These are phyloP conservation scores for Cladopsammia gracilis DNA, from an alignment of 64 coral and sea anemone species.

Conservation along the genomic window DNA sequence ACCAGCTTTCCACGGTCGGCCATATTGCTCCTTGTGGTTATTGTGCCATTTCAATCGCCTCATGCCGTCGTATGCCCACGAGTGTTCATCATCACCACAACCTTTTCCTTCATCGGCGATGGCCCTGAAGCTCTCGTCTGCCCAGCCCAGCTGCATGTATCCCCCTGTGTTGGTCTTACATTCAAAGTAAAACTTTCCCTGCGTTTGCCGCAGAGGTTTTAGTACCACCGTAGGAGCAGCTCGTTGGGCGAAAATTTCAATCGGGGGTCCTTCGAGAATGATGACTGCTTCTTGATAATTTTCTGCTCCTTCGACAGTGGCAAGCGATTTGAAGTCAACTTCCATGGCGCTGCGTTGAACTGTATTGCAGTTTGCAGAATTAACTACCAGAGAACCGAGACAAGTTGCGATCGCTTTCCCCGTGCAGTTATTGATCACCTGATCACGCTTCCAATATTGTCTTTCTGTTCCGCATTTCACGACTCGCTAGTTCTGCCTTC, in stretches of 20 bases:
- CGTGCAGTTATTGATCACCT: too few relatives aligned
- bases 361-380: neutral
- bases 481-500: too few relatives aligned
- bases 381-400: too few relatives aligned
- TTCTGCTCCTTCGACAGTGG: slow-evolving; percentile 51
- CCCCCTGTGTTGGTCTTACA: slow-evolving; percentile 75
- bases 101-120: slow-evolving; percentile 69
- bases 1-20: slow-evolving; percentile 60
- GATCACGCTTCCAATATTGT: too few relatives aligned
- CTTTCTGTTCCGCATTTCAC: too few relatives aligned
- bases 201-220: slow-evolving; percentile 71
- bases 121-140: slow-evolving; percentile 71
- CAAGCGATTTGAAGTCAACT: slow-evolving; percentile 61
- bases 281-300: slow-evolving; percentile 69
- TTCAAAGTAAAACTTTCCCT: slow-evolving; percentile 81
- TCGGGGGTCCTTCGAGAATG: slow-evolving; percentile 71
- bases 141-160: slow-evolving; percentile 85
- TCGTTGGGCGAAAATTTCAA: slow-evolving; percentile 81
- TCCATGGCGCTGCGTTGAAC: slow-evolving; percentile 9
- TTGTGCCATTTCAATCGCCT: slow-evolving; percentile 75
- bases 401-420: too few relatives aligned
- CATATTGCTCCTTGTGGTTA: slow-evolving; percentile 70
- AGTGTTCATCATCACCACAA: slow-evolving; percentile 80
- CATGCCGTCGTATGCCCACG: slow-evolving; percentile 84
- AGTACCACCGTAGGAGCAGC: slow-evolving; percentile 76